These are phyloP conservation scores for Meandrusa payeni DNA, from an alignment of 2,888 invertebrate genomes.

Conservation along the genomic window DNA sequence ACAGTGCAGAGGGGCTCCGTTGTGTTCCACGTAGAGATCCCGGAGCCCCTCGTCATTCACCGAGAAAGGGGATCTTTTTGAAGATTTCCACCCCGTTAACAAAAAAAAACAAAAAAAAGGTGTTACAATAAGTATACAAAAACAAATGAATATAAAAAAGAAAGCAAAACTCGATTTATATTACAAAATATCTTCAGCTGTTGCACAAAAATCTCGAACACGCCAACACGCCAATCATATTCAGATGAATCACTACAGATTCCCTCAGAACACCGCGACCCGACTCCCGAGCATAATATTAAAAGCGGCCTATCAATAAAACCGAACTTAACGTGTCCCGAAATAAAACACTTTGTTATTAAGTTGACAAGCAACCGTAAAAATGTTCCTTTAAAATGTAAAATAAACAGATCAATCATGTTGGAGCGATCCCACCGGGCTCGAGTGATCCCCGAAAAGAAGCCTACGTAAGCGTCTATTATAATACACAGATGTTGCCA, in stretches of 20 bases:
- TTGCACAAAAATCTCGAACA: conserved; percentile 28
- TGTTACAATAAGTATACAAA: no score
- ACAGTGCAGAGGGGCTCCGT: no score
- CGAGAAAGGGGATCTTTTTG: no score
- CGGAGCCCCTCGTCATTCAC: no score
- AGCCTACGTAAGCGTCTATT: conserved; percentile 79
- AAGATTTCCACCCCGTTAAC: no score
- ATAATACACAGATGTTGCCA: conserved; percentile 78
- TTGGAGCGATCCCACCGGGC: conserved; percentile 79
- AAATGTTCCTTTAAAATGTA: conserved; percentile 80
- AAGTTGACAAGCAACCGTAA: conserved; percentile 81
- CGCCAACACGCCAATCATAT: conserved; percentile 37
- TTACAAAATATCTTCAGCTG: conserved; percentile 22
- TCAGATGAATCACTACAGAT: conserved; percentile 39
- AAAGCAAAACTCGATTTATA: no score
- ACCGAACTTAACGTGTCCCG: conserved; percentile 73
- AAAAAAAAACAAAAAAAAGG: no score
- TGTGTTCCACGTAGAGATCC: no score
- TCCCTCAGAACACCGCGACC: conserved; percentile 46
- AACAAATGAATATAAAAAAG: no score
- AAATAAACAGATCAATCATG: conserved; percentile 82
- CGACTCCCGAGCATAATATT: conserved; percentile 64
- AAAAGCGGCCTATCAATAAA: conserved; percentile 79
- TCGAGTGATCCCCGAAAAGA: conserved; percentile 76
- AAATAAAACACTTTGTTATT: conserved; percentile 80